phyloP scores from a whole-genome alignment of 2,113 vertebrate genomes.

The Leuciscus idus region DNA sequence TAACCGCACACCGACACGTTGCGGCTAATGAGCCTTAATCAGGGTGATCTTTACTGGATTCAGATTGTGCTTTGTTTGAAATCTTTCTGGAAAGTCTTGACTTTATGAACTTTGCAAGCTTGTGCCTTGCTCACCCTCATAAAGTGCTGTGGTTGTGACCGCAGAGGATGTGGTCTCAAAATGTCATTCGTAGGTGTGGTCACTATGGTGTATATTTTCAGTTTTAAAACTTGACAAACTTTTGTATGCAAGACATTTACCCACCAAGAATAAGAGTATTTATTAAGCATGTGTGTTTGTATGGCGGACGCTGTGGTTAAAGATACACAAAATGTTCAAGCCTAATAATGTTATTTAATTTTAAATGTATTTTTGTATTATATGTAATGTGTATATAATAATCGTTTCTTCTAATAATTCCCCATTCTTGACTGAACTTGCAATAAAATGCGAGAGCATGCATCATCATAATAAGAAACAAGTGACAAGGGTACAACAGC shows the following conservation, averaged over 20 bases:
- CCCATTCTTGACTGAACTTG: neutral
- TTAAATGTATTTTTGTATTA: neutral
- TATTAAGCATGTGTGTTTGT: neutral
- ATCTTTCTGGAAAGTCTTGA: neutral
- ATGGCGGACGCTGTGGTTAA: neutral
- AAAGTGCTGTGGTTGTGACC: neutral
- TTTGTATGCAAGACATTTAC: neutral
- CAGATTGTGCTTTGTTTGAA: neutral
- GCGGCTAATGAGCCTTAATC: too few species aligned
- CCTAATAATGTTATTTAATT: neutral
- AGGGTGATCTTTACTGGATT: neutral
- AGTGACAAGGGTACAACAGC: neutral
- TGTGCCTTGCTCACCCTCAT: neutral
- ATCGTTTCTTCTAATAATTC: neutral
- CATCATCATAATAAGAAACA: neutral
- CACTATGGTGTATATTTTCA: neutral
- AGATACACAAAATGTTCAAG: neutral
- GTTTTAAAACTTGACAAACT: neutral
- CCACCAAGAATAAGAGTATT: neutral
- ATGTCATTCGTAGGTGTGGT: conserved; percentile 24
- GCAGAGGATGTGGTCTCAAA: conserved; percentile 25
- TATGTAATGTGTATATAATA: neutral
- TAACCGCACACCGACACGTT: too few species aligned
- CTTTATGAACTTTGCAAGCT: neutral
- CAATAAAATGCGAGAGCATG: neutral